phyloP scores from a whole-genome alignment of 2,888 invertebrate species.

The Phengaris arion region DNA sequence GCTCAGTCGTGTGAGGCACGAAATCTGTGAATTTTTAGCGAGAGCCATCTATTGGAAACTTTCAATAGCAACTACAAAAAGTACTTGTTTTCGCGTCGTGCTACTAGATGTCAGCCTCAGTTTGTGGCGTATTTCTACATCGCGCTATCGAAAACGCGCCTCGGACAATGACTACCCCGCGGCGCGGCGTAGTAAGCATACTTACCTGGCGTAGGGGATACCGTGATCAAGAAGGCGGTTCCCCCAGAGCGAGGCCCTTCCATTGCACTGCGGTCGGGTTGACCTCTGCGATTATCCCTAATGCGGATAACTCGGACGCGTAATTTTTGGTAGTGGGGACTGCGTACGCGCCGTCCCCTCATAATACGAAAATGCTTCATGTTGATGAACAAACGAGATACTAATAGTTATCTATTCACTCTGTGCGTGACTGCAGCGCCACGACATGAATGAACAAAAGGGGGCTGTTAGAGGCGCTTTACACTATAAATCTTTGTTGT shows the following conservation, averaged over 20 bases:
- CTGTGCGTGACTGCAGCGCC: too few relatives aligned
- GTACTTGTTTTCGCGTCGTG: not conserved
- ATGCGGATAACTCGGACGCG: conserved; percentile 22
- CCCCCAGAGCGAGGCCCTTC: conserved; percentile 24
- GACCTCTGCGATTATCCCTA: conserved; percentile 23
- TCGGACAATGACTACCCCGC: too few relatives aligned
- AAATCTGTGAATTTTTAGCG: not conserved
- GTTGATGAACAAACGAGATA: too few relatives aligned
- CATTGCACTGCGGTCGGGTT: conserved; percentile 23
- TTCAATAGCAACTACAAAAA: not conserved
- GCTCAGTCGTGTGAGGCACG: too few relatives aligned
- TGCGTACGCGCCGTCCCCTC: not conserved
- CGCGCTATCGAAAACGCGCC: not conserved
- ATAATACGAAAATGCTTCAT: too few relatives aligned
- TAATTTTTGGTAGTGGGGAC: conserved; percentile 21
- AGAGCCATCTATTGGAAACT: not conserved
- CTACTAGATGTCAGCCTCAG: not conserved
- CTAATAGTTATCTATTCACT: too few relatives aligned
- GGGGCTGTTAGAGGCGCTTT: too few relatives aligned
- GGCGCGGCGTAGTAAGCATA: too few relatives aligned
- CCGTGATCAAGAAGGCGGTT: conserved; percentile 19
- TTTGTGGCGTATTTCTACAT: not conserved
- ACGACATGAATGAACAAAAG: too few relatives aligned
- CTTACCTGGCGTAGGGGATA: conserved; percentile 5
- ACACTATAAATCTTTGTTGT: too few relatives aligned